A percentile compares a stretch with the other conserved stretches of the same genome.
Evolutionary conservation across 2,888 invertebrate genomes (phyloP).

Genomic region (Melinopterus prodromus): DNA sequence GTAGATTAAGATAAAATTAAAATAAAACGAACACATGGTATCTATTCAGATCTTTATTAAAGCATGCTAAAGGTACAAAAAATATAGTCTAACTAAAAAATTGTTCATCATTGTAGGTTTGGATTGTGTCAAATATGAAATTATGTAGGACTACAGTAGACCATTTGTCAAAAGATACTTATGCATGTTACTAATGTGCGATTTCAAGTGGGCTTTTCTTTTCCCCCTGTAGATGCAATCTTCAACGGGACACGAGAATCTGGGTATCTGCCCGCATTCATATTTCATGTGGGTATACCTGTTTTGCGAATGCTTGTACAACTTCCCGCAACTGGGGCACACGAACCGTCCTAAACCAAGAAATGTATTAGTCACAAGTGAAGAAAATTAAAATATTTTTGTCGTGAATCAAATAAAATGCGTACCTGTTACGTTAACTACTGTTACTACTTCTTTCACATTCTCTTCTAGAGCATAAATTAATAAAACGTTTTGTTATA

Average conservation of each 20-base stretch:
- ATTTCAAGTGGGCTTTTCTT: slow-evolving; percentile 39
- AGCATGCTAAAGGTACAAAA: neutral
- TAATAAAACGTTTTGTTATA: neutral
- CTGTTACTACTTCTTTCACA: neutral
- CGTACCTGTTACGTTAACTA: neutral
- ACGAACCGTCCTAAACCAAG: slow-evolving; percentile 28
- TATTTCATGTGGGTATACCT: slow-evolving; percentile 40
- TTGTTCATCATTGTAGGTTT: too few relatives aligned
- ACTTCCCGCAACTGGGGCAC: slow-evolving; percentile 38
- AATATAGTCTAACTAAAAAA: too few relatives aligned
- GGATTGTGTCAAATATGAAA: neutral
- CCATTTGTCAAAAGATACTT: slow-evolving; percentile 17
- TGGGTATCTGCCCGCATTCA: slow-evolving; percentile 44
- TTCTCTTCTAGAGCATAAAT: too few relatives aligned
- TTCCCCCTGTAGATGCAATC: slow-evolving; percentile 43
- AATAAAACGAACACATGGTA: neutral
- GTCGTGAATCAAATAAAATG: neutral
- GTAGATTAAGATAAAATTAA: neutral
- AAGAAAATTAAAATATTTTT: neutral
- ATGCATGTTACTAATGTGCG: slow-evolving; percentile 37
- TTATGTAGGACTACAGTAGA: neutral
- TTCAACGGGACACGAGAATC: slow-evolving; percentile 41
- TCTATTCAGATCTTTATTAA: neutral
- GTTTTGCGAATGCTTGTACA: slow-evolving; percentile 38
- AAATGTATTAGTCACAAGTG: neutral